These are phyloP conservation scores for Oligia latruncula DNA, from an alignment of 2,888 invertebrate genomes.

Conservation along the genomic window DNA sequence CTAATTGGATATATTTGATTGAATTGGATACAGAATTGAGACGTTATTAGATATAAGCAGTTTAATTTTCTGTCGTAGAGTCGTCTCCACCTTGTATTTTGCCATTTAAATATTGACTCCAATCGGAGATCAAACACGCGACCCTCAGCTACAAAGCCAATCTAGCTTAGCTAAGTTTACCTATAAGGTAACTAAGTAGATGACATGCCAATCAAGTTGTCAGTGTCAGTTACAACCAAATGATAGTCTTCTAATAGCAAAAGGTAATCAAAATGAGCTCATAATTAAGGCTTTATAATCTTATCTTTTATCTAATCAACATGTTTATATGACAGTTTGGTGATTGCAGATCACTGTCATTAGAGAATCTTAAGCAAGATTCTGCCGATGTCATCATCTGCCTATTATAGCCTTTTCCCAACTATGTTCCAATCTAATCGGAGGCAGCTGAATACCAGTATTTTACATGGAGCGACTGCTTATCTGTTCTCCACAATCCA, in stretches of 20 bases:
- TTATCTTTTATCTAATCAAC: neutral
- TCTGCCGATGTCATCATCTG: neutral
- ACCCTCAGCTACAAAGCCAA: neutral
- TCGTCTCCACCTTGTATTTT: neutral
- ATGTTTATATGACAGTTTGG: neutral
- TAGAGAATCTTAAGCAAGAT: neutral
- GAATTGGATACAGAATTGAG: neutral
- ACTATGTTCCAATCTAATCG: too few relatives aligned
- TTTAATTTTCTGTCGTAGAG: too few relatives aligned
- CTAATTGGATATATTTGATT: too few relatives aligned
- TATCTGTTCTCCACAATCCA: too few relatives aligned
- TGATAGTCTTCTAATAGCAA: neutral
- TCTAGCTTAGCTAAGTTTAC: too few relatives aligned
- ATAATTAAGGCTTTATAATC: neutral
- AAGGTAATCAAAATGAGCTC: neutral
- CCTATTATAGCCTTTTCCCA: too few relatives aligned
- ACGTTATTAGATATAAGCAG: neutral
- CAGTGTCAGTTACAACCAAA: neutral
- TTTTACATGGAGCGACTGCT: too few relatives aligned
- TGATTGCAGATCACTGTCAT: neutral
- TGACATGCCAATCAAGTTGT: neutral
- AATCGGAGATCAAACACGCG: neutral
- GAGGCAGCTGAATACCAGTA: too few relatives aligned
- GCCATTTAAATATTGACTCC: conserved; percentile 14
- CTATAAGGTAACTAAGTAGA: neutral